Evolutionary conservation across 2,888 invertebrate genomes (phyloP).

Genomic region (Aromia moschata): DNA sequence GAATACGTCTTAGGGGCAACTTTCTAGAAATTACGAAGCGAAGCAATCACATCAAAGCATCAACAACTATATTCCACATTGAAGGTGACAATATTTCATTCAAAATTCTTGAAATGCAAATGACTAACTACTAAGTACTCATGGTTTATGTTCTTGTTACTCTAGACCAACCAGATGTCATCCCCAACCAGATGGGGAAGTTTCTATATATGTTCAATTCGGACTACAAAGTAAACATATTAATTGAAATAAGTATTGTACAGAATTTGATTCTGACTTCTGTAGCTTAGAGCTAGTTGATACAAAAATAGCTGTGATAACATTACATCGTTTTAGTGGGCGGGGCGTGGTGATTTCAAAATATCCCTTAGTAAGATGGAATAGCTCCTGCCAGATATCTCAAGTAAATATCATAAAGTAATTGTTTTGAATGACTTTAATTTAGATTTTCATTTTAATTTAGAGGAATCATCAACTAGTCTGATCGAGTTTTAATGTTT

Average conservation of each 20-base stretch:
- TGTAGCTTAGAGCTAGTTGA: not conserved
- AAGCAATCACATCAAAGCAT: conserved; percentile 8
- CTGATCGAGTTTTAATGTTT: not conserved
- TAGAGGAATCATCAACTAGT: not conserved
- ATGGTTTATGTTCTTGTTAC: not conserved
- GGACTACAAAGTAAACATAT: not conserved
- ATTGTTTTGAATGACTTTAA: not conserved
- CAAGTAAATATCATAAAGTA: not conserved
- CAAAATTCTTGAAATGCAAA: conserved; percentile 11
- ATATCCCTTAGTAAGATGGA: not conserved
- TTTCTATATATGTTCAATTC: not conserved
- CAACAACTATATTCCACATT: conserved; percentile 13
- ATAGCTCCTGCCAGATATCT: not conserved
- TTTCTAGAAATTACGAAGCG: conserved; percentile 11
- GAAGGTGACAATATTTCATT: conserved; percentile 5
- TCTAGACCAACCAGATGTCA: not conserved
- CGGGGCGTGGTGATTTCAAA: not conserved
- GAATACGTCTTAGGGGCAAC: conserved; percentile 2
- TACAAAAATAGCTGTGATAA: not conserved
- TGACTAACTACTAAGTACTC: conserved; percentile 15
- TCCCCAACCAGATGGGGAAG: not conserved
- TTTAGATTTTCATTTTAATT: not conserved
- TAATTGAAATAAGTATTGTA: not conserved
- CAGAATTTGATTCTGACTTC: not conserved
- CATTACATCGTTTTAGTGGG: not conserved